Percentiles rank a stretch among this genome's conserved stretches.
Conservation (phyloP, 1,140 invertebrate genomes). For the Bombus sibiricus region DNA sequence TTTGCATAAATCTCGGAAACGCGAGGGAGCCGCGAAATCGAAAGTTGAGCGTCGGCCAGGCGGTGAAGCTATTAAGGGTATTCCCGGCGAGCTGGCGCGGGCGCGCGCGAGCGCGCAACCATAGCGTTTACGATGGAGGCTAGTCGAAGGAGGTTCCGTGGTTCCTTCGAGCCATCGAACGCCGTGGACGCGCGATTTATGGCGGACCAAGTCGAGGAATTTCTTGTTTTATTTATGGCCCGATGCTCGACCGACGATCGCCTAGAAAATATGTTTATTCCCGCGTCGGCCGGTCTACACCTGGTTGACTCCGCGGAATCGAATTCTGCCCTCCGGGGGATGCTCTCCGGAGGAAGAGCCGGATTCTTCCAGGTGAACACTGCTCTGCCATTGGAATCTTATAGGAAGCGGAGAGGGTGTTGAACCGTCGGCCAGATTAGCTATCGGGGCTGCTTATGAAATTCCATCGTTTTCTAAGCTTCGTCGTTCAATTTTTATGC, state of each 20-base stretch:
- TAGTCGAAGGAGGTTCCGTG: conserved; percentile 17
- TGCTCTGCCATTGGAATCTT: neutral
- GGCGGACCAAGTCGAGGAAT: conserved; percentile 54
- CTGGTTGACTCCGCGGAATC: conserved; percentile 30
- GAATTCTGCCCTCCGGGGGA: conserved; percentile 26
- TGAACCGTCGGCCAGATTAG: neutral
- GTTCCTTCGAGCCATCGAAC: conserved; percentile 27
- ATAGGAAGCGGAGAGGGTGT: neutral
- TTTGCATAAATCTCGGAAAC: conserved; percentile 78
- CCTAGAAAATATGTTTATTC: conserved; percentile 47
- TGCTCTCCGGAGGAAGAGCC: neutral
- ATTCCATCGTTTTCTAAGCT: no score
- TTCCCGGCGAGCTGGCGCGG: neutral
- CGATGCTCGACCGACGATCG: conserved; percentile 31
- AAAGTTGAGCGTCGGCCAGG: conserved; percentile 71
- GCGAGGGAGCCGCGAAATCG: conserved; percentile 74
- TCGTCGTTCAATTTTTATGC: no score
- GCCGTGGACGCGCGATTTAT: conserved; percentile 50
- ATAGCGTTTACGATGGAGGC: conserved; percentile 62
- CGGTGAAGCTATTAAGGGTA: conserved; percentile 49
- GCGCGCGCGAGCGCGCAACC: neutral
- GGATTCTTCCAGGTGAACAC: neutral
- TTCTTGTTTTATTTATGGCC: conserved; percentile 56
- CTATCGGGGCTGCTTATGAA: no score
- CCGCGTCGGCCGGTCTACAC: conserved; percentile 13